phyloP scores from a whole-genome alignment of 2,113 vertebrate genomes.

The Marcusenius ussheri region DNA sequence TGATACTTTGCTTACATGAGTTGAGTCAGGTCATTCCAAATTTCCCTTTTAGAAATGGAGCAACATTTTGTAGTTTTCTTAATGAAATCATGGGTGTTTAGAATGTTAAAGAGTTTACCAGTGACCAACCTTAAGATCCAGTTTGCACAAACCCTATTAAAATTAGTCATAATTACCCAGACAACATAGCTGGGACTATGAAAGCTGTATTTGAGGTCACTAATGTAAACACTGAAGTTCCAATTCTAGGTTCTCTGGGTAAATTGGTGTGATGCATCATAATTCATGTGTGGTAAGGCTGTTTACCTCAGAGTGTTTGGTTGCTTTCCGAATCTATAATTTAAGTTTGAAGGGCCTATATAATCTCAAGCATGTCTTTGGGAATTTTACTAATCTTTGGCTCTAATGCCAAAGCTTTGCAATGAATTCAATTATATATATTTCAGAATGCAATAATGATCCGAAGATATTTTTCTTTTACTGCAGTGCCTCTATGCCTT shows the following conservation, averaged over 20 bases:
- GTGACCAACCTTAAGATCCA: neutral
- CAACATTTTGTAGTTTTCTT: neutral
- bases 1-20: neutral
- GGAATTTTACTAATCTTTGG: conserved; percentile 66
- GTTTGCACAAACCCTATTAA: neutral
- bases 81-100: neutral
- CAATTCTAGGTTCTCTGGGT: neutral
- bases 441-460: neutral
- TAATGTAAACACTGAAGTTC: neutral
- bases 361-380: conserved; percentile 65
- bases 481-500: neutral
- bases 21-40: neutral
- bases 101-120: neutral
- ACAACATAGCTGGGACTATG: conserved; percentile 64
- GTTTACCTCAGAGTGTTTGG: conserved; percentile 55
- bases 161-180: neutral
- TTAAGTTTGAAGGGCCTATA: conserved; percentile 61
- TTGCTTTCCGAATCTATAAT: conserved; percentile 57
- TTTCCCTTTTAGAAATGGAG: neutral
- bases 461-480: neutral
- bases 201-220: conserved; percentile 27
- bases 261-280: neutral
- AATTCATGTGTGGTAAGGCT: conserved; percentile 37
- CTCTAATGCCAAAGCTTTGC: conserved; percentile 62
- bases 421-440: conserved; percentile 24